A percentile compares a stretch with the other conserved stretches of the same genome.
These are phyloP conservation scores for Andrena camellia DNA, from an alignment of 2,888 invertebrate genomes.

Conservation along the genomic window DNA sequence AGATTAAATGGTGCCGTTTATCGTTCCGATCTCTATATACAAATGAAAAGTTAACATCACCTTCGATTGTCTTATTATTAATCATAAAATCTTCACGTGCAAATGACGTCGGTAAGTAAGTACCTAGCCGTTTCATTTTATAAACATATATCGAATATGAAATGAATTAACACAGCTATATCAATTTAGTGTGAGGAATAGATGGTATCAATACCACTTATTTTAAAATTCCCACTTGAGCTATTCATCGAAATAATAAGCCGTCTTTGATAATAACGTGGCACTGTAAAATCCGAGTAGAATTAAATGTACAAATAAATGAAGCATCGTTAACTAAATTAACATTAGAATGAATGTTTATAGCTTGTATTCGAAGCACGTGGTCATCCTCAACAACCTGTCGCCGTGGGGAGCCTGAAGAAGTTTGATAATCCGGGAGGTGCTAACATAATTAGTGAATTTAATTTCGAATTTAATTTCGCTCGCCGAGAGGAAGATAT, in stretches of 20 bases:
- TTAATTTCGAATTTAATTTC: background rate
- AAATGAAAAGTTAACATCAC: constrained; percentile 2
- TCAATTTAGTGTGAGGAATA: background rate
- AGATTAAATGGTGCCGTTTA: constrained; percentile 42
- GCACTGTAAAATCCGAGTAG: background rate
- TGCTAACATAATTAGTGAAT: background rate
- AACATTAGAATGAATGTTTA: background rate
- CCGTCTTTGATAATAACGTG: background rate
- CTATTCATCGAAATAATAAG: background rate
- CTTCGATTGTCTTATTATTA: background rate
- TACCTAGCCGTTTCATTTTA: background rate
- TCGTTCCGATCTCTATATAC: constrained; percentile 41
- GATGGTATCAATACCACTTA: background rate
- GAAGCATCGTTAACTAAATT: background rate
- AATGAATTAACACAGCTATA: background rate
- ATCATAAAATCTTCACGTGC: background rate
- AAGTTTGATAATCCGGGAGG: background rate
- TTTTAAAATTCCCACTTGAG: background rate
- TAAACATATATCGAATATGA: background rate
- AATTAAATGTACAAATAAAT: background rate
- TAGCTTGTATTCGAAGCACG: constrained; percentile 15
- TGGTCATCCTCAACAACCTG: background rate
- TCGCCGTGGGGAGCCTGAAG: background rate
- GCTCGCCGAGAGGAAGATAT: background rate
- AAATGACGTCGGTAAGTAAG: background rate